A percentile compares a stretch with the other conserved stretches of the same genome.
Conservation (phyloP, 2,113 vertebrate species). For the Corythaeola cristata region DNA sequence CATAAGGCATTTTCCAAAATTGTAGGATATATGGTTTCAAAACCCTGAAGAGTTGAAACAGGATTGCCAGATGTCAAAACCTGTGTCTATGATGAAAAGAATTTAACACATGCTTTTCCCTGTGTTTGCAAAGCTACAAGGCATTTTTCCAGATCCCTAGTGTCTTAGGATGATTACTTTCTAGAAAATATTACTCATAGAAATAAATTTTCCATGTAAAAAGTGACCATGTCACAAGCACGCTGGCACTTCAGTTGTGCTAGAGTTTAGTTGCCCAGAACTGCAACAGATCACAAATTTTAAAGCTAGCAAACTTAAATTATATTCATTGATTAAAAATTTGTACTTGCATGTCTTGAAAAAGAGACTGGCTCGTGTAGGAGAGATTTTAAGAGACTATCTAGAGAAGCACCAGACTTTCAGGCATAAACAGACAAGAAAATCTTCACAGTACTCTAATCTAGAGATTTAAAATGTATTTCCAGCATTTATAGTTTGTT, state of each 20-base stretch:
- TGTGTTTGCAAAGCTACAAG: background rate
- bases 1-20: background rate
- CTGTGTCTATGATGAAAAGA: background rate
- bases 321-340: background rate
- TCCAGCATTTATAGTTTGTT: background rate
- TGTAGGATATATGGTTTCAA: background rate
- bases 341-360: background rate
- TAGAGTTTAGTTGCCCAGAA: background rate
- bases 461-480: background rate
- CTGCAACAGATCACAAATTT: background rate
- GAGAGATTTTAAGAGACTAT: background rate
- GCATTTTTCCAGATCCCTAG: background rate
- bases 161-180: background rate
- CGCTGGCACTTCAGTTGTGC: too few relatives aligned
- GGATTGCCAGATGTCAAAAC: background rate
- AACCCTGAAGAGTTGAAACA: background rate
- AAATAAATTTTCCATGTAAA: background rate
- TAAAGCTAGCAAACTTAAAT: background rate
- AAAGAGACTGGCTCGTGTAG: background rate
- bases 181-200: background rate
- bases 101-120: background rate
- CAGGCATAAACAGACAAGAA: background rate
- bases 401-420: background rate
- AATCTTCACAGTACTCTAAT: background rate
- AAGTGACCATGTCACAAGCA: background rate